Conservation (phyloP, 2,113 vertebrate species). For the Antidorcas marsupialis region DNA sequence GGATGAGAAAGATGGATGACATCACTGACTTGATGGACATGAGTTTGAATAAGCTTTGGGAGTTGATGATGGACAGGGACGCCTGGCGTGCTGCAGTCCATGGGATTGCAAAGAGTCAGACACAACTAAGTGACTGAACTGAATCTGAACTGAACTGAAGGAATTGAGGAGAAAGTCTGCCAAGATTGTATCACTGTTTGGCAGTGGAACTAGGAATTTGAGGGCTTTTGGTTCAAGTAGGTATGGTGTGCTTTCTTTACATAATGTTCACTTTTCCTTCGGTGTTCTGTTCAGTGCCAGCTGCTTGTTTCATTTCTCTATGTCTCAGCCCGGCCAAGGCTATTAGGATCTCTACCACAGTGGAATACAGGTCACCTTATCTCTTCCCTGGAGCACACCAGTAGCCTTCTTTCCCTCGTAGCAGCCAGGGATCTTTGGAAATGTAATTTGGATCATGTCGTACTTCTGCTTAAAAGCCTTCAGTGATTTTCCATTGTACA, state of each 20-base stretch:
- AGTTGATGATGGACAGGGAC: background rate
- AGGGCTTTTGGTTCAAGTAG: background rate
- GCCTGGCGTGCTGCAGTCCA: background rate
- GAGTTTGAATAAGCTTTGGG: background rate
- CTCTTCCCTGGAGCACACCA: background rate
- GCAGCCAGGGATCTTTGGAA: background rate
- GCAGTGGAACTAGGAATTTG: background rate
- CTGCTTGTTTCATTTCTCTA: background rate
- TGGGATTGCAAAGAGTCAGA: background rate
- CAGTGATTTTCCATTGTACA: slow-evolving; percentile 8
- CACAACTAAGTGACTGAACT: background rate
- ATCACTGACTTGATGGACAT: background rate
- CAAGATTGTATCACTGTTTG: background rate
- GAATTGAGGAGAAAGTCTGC: background rate
- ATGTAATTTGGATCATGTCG: background rate
- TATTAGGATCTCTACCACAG: background rate
- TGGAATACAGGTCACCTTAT: background rate
- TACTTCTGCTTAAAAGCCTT: slow-evolving; percentile 16
- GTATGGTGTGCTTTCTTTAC: background rate
- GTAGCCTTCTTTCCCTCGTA: background rate
- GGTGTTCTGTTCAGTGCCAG: background rate
- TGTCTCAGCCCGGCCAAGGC: background rate
- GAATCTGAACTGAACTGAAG: background rate
- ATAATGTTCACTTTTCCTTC: background rate
- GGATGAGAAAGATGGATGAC: background rate